A percentile compares a stretch with the other conserved stretches of the same genome.
Conservation (phyloP, 2,113 vertebrate species). For the Onychostruthus taczanowskii region DNA sequence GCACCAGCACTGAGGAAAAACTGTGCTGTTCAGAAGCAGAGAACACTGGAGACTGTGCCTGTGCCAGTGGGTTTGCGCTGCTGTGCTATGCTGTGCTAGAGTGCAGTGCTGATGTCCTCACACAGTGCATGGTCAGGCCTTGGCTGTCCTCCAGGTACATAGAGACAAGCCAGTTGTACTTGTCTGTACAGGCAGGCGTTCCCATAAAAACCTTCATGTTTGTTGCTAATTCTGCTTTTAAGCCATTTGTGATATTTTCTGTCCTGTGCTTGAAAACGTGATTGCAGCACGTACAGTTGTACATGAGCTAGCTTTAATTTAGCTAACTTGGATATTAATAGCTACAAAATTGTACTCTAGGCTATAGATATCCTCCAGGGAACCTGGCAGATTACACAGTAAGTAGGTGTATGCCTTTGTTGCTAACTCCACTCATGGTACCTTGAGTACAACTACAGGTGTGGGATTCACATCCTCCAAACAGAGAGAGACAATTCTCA, state of each 20-base stretch:
- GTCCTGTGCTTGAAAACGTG: neutral
- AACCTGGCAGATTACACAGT: neutral
- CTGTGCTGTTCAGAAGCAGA: neutral
- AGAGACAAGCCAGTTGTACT: neutral
- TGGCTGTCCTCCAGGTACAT: neutral
- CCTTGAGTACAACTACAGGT: neutral
- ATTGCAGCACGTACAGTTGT: neutral
- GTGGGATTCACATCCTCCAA: no score
- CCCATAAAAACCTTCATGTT: neutral
- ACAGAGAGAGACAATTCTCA: no score
- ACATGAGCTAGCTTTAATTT: neutral
- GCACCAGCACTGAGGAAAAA: neutral
- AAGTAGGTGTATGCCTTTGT: neutral
- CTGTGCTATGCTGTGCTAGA: rapidly evolving
- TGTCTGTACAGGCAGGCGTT: neutral
- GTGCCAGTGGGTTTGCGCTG: neutral
- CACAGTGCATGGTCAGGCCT: neutral
- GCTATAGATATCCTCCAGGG: neutral
- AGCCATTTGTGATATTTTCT: neutral
- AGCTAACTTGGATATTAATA: neutral
- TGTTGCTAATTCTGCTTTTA: neutral
- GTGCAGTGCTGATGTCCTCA: rapidly evolving
- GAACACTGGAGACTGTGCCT: neutral
- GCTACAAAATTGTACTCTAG: neutral
- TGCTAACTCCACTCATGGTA: neutral